phyloP scores from a whole-genome alignment of 1,140 invertebrate species.

The Euwallacea fornicatus region DNA sequence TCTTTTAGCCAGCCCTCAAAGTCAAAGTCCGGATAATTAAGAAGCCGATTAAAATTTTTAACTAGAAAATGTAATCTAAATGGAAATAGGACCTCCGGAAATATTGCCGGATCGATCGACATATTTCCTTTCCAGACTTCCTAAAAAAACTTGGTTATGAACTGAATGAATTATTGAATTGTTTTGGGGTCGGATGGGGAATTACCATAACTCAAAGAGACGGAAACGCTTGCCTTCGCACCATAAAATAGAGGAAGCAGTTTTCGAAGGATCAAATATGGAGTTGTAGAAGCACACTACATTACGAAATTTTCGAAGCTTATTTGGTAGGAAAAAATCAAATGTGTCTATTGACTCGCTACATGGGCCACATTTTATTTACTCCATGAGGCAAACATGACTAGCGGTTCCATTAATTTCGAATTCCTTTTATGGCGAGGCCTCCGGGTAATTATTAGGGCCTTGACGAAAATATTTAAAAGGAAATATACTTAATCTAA shows the following conservation, averaged over 20 bases:
- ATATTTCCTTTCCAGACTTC: neutral
- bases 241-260: conserved; percentile 2
- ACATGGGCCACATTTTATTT: neutral
- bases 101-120: conserved; percentile 8
- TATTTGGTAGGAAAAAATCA: too few relatives aligned
- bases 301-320: too few relatives aligned
- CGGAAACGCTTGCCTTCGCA: neutral
- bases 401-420: neutral
- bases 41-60: conserved; percentile 13
- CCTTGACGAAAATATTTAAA: conserved; percentile 2
- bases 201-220: conserved; percentile 14
- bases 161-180: conserved; percentile 11
- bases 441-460: neutral
- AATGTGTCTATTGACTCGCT: too few relatives aligned
- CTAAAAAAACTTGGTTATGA: conserved; percentile 11
- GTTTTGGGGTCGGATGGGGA: conserved; percentile 7
- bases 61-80: conserved; percentile 21
- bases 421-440: conserved; percentile 3
- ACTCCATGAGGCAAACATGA: neutral
- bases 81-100: conserved; percentile 15
- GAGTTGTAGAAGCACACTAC: neutral
- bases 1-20: neutral
- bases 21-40: conserved; percentile 12
- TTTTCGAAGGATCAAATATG: conserved; percentile 2
- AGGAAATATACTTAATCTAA: conserved; percentile 7